Conservation (phyloP, 2,888 invertebrate genomes). For the Phortica okadai region DNA sequence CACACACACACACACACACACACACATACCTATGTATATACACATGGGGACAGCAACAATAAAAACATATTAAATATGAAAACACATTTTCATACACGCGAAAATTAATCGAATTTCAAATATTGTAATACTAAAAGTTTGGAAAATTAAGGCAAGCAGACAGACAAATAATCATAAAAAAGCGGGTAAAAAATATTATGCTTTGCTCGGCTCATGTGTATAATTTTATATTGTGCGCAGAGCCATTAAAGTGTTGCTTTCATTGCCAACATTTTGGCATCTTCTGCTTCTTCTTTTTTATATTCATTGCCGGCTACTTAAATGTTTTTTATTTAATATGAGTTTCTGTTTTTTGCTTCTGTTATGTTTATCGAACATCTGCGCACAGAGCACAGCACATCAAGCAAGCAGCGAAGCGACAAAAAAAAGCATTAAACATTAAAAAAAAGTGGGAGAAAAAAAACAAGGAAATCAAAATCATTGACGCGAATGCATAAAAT, state of each 20-base stretch:
- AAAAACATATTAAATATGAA: conserved; percentile 1
- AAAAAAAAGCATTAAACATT: neutral
- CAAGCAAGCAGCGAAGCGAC: neutral
- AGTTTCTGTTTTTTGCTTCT: neutral
- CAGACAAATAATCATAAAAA: too few species aligned
- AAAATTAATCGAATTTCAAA: conserved; percentile 21
- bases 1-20: neutral
- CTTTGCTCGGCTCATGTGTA: too few species aligned
- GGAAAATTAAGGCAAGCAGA: too few species aligned
- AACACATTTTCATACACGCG: conserved; percentile 1
- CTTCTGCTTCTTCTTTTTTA: neutral
- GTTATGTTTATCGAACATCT: conserved; percentile 7
- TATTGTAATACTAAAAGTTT: too few species aligned
- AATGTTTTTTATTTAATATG: neutral
- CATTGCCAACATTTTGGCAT: neutral
- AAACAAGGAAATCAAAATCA: conserved; percentile 36
- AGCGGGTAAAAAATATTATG: too few species aligned
- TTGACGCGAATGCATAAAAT: conserved; percentile 43
- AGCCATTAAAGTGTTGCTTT: too few species aligned
- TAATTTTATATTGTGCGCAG: too few species aligned
- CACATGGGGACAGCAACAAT: neutral
- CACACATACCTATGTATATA: neutral
- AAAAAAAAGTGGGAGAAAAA: neutral
- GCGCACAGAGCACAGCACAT: neutral
- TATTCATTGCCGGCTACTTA: conserved; percentile 9